phyloP scores from a whole-genome alignment of 2,113 vertebrate genomes.

The Clupea harengus region DNA sequence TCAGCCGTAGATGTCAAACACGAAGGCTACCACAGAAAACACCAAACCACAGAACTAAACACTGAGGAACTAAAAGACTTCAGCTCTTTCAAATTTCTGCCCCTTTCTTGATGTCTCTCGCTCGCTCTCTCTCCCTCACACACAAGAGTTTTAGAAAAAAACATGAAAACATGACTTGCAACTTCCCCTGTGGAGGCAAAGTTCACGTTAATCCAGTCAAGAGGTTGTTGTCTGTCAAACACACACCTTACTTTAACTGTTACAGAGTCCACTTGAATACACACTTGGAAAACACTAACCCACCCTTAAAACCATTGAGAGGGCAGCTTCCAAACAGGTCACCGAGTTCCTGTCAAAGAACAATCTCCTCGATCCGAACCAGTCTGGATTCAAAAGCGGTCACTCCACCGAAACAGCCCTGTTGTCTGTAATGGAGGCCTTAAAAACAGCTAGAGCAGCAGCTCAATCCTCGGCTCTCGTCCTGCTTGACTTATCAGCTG shows the following conservation, averaged over 20 bases:
- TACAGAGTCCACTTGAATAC: neutral
- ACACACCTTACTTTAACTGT: neutral
- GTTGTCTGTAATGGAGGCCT: too few relatives aligned
- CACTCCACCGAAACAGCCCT: too few relatives aligned
- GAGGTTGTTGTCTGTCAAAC: neutral
- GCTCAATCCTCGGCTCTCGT: too few relatives aligned
- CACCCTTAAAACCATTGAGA: too few relatives aligned
- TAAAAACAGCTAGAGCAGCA: too few relatives aligned
- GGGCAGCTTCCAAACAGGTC: too few relatives aligned
- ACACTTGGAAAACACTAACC: neutral
- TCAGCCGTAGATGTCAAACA: neutral
- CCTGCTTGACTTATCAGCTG: too few relatives aligned
- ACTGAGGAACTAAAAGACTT: neutral
- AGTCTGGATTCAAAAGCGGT: too few relatives aligned
- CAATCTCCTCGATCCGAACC: too few relatives aligned
- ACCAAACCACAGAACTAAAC: neutral
- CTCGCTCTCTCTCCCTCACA: neutral
- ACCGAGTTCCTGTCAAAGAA: too few relatives aligned
- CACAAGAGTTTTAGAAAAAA: neutral
- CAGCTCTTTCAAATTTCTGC: neutral
- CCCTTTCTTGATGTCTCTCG: neutral
- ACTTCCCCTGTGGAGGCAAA: conserved; percentile 1
- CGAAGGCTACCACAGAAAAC: neutral
- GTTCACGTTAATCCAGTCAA: neutral
- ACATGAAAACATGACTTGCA: neutral